phyloP scores from a whole-genome alignment of 1,140 invertebrate genomes.

The Lepidotrigona ventralis region DNA sequence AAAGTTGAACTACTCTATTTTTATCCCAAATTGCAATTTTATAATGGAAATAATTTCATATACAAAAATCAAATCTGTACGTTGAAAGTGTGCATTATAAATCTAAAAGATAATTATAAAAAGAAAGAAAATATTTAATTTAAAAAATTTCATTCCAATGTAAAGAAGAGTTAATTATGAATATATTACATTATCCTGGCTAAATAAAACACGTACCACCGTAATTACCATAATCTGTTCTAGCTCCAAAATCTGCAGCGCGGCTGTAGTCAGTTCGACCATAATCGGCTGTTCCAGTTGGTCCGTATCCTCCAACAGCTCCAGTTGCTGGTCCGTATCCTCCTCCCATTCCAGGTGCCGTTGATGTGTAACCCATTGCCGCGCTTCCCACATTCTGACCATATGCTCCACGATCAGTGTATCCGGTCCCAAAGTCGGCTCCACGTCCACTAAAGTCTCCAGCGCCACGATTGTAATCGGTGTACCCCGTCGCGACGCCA shows the following conservation, averaged over 20 bases:
- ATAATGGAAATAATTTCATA: not conserved
- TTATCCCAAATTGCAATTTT: not conserved
- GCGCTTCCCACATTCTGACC: constrained; percentile 74
- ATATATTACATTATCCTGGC: not conserved
- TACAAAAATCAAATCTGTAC: not conserved
- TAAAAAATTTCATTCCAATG: not conserved
- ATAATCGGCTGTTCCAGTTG: constrained; percentile 75
- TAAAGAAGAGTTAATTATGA: not conserved
- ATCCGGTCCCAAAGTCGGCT: constrained; percentile 73
- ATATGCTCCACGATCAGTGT: constrained; percentile 75
- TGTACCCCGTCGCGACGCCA: constrained; percentile 75
- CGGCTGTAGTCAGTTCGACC: constrained; percentile 75
- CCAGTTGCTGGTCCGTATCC: constrained; percentile 75
- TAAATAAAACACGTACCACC: constrained; percentile 48
- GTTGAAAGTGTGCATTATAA: not conserved
- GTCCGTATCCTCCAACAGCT: constrained; percentile 74
- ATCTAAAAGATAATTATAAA: not conserved
- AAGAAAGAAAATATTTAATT: not conserved
- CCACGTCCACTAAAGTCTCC: constrained; percentile 75
- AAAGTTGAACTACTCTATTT: not conserved
- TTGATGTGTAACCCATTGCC: constrained; percentile 76
- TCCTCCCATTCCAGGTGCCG: constrained; percentile 73
- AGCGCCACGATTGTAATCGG: constrained; percentile 77
- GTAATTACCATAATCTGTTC: constrained; percentile 75
- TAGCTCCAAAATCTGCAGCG: constrained; percentile 73